Conservation (phyloP, 2,113 vertebrate species). For the Trinectes maculatus region DNA sequence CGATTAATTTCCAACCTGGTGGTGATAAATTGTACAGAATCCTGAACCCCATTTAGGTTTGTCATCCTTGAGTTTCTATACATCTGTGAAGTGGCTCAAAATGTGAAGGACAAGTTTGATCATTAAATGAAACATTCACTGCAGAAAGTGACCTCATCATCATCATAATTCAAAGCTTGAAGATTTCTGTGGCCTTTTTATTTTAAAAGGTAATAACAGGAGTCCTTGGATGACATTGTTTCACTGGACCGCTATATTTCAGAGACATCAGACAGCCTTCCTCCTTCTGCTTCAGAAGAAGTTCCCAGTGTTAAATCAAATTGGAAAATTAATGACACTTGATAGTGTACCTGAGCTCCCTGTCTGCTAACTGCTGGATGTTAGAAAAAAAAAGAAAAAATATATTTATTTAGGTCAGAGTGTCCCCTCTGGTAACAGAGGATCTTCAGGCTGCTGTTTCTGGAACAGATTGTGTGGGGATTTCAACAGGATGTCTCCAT, state of each 20-base stretch:
- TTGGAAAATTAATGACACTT: conserved; percentile 58
- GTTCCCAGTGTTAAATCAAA: conserved; percentile 61
- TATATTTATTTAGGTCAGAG: conserved; percentile 62
- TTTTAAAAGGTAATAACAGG: conserved; percentile 28
- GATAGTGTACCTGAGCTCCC: conserved; percentile 53
- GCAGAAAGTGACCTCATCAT: conserved; percentile 12
- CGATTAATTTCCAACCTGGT: not conserved
- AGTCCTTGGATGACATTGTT: conserved; percentile 60
- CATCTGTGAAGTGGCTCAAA: not conserved
- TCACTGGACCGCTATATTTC: conserved; percentile 34
- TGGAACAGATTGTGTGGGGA: conserved; percentile 72
- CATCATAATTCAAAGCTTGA: conserved; percentile 21
- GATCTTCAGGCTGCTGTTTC: conserved; percentile 69
- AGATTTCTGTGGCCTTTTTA: conserved; percentile 26
- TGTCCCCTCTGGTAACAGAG: conserved; percentile 57
- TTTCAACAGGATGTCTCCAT: conserved; percentile 55
- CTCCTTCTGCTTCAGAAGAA: conserved; percentile 45
- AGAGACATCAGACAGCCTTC: conserved; percentile 35
- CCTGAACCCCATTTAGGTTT: not conserved
- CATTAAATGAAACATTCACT: conserved; percentile 13
- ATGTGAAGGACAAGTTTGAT: conserved; percentile 24
- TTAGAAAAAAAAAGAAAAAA: conserved; percentile 2
- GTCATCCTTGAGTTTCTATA: not conserved
- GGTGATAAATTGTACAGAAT: not conserved
- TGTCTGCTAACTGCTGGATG: conserved; percentile 51